Conservation (phyloP, 2,888 invertebrate species). For the Pachydiplax longipennis region DNA sequence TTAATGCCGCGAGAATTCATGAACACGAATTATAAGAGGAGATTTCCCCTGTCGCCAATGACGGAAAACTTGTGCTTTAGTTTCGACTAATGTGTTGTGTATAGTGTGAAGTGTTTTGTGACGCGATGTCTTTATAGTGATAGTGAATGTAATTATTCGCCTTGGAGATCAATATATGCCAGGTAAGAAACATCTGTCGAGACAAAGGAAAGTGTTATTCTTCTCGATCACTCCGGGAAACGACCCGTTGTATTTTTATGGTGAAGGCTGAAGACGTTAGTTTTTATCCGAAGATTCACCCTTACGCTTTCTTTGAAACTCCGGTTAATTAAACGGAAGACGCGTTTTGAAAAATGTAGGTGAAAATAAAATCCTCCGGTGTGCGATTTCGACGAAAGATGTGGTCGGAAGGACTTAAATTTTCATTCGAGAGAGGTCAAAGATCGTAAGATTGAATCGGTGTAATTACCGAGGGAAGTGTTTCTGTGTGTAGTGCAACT, state of each 20-base stretch:
- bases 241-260: neutral
- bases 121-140: neutral
- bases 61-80: conserved; percentile 34
- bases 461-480: neutral
- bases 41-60: neutral
- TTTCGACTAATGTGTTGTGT: conserved; percentile 25
- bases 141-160: neutral
- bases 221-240: neutral
- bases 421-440: neutral
- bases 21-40: neutral
- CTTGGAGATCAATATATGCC: neutral
- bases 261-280: neutral
- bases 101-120: conserved; percentile 14
- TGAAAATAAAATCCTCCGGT: neutral
- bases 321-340: neutral
- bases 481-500: neutral
- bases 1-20: neutral
- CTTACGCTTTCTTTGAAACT: neutral
- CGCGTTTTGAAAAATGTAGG: neutral
- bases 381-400: neutral
- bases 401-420: neutral
- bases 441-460: neutral
- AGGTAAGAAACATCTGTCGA: neutral
- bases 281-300: neutral
- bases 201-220: neutral